Conservation (phyloP, 2,113 vertebrate species). For the Anguilla japonica region DNA sequence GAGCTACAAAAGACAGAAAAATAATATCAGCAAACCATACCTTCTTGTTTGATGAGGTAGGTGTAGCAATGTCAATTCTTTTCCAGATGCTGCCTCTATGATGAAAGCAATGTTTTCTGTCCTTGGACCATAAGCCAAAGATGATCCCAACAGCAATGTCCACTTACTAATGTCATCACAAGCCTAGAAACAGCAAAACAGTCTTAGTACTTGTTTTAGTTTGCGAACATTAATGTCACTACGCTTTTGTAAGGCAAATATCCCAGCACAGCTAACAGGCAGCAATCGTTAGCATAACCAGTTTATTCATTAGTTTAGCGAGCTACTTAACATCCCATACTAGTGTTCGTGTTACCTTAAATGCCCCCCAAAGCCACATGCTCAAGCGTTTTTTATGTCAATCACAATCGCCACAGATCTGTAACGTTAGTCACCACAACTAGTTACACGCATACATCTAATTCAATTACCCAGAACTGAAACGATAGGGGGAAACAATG, state of each 20-base stretch:
- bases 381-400: background rate
- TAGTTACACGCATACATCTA: background rate
- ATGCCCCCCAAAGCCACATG: background rate
- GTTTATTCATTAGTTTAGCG: background rate
- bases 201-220: background rate
- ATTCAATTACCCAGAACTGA: background rate
- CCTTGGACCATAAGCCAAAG: slow-evolving; percentile 57
- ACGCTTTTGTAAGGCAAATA: background rate
- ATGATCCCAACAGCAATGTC: slow-evolving; percentile 73
- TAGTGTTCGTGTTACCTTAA: background rate
- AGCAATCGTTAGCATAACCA: background rate
- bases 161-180: slow-evolving; percentile 86
- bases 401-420: background rate
- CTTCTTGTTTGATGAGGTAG: slow-evolving; percentile 61
- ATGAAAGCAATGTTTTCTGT: slow-evolving; percentile 84
- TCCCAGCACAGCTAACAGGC: background rate
- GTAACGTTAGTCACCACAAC: background rate
- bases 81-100: slow-evolving; percentile 76
- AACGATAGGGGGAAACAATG: background rate
- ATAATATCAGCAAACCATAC: slow-evolving; percentile 60
- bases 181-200: slow-evolving; percentile 65
- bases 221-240: background rate
- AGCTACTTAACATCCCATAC: background rate
- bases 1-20: background rate
- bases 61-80: slow-evolving; percentile 39